These are phyloP conservation scores for Ostrea edulis DNA, from an alignment of 1,140 invertebrate species.

Conservation along the genomic window DNA sequence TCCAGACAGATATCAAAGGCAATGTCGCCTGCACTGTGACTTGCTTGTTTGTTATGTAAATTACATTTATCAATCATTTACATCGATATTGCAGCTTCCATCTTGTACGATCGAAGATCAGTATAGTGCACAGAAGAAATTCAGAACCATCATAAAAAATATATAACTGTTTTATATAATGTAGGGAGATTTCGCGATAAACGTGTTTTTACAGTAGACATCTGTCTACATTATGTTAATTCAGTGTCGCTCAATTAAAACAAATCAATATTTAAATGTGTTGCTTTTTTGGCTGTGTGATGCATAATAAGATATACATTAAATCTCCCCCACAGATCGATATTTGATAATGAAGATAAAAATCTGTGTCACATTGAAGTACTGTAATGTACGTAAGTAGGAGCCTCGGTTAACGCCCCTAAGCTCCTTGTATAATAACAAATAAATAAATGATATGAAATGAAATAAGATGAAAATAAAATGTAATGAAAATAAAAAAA, in stretches of 20 bases:
- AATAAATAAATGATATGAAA: background rate
- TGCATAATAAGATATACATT: constrained; percentile 22
- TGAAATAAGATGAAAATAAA: background rate
- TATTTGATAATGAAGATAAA: background rate
- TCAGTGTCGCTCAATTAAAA: background rate
- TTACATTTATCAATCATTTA: background rate
- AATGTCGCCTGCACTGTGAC: constrained; percentile 19
- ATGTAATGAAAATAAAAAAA: too few relatives aligned
- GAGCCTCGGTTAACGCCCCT: background rate
- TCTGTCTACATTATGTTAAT: background rate
- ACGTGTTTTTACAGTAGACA: background rate
- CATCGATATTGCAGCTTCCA: background rate
- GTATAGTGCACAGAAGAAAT: background rate
- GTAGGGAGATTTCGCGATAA: too few relatives aligned
- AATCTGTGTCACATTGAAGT: background rate
- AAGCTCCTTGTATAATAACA: background rate
- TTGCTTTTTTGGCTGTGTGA: background rate
- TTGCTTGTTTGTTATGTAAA: constrained; percentile 3
- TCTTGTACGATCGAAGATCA: too few relatives aligned
- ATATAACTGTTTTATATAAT: background rate
- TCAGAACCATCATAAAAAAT: background rate
- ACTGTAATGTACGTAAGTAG: background rate
- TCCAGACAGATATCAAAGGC: constrained; percentile 5
- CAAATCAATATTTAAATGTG: constrained; percentile 3
- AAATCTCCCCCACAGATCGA: background rate